Evolutionary conservation across 2,888 invertebrate species (phyloP), one percentile per base, ranked within the genome.

Genomic region (Diaphora mendica): DNA sequence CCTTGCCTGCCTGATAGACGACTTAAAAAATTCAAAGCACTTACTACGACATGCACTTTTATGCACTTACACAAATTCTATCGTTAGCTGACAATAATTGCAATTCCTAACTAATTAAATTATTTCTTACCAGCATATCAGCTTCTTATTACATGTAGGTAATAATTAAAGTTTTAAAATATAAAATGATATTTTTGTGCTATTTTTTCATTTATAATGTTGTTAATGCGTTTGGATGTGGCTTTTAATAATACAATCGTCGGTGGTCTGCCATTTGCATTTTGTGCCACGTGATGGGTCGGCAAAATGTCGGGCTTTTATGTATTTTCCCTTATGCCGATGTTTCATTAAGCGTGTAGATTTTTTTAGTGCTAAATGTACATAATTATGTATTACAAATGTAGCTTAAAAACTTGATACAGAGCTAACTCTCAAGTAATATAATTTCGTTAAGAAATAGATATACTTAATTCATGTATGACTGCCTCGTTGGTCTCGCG

Each of bases 191-290:
- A 64, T 51, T 64, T 69, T 73, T 55, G 20, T 64, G n/a, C 23
- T 48, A 13, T 39, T 59, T n/a, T 70, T 70, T 70, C 64, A 20
- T 66, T 65, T n/a, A 26, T 69, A 51, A 66, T 3, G 23, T 68
- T 64, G 33, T 65, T 51, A 42, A 62, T 59, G 51, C 39, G 44
- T 71, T 33, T 42, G 39, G 66, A 33, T 4, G 20, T 64, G 15
- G 5, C 26, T 71, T 69, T 71, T 62, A 70, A 72, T 65, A 62
- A 80, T 81, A 73, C 70, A 70, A 73, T 71, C 83, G 83, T 76
- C 82, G 88, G 88, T 89, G 89, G 89, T 87, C 88, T 66, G 77
- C 72, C 62, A 89, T 89, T 89, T 79, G 87, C 89, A 89, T 89
- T 78, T 77, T 75, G 71, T 73, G 75, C 78, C 89, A 89, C 89